A percentile compares a stretch with the other conserved stretches of the same genome.
These are phyloP conservation scores for Aphelenchoides bicaudatus DNA, from an alignment of 2,888 invertebrate species.

Conservation along the genomic window DNA sequence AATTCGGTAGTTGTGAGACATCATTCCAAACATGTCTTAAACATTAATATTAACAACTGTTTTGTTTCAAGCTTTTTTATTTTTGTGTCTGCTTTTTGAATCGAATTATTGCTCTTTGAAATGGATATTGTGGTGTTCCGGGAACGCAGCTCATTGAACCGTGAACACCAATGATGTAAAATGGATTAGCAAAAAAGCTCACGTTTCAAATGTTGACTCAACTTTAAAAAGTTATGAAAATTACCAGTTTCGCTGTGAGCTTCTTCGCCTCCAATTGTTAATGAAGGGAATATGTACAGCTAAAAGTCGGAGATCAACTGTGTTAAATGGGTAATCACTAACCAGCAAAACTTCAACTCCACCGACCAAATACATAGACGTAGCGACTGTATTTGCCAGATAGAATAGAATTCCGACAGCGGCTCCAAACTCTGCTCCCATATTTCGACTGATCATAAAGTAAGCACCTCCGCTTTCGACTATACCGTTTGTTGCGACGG, in stretches of 20 bases:
- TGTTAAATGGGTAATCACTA: slow-evolving; percentile 10
- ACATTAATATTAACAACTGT: too few relatives aligned
- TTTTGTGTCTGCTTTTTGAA: too few relatives aligned
- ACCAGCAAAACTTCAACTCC: slow-evolving; percentile 60
- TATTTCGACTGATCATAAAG: slow-evolving; percentile 92
- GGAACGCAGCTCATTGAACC: too few relatives aligned
- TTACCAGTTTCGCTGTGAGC: slow-evolving; percentile 47
- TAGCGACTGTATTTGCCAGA: slow-evolving; percentile 93
- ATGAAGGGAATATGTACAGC: slow-evolving; percentile 53
- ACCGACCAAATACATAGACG: slow-evolving; percentile 96
- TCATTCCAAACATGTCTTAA: slow-evolving; percentile 35
- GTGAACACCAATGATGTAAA: too few relatives aligned
- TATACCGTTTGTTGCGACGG: slow-evolving; percentile 97
- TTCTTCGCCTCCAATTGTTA: slow-evolving; percentile 56
- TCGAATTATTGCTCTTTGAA: too few relatives aligned
- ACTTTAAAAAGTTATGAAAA: too few relatives aligned
- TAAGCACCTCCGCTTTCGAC: slow-evolving; percentile 93
- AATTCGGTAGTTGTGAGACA: slow-evolving; percentile 84
- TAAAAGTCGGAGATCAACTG: slow-evolving; percentile 22
- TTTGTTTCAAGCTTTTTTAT: too few relatives aligned
- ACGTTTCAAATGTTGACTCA: too few relatives aligned
- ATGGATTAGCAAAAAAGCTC: too few relatives aligned
- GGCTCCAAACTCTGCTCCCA: slow-evolving; percentile 96
- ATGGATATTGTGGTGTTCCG: too few relatives aligned
- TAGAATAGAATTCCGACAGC: slow-evolving; percentile 98